phyloP scores from a whole-genome alignment of 1,140 invertebrate species.

The Cotesia chilonis region DNA sequence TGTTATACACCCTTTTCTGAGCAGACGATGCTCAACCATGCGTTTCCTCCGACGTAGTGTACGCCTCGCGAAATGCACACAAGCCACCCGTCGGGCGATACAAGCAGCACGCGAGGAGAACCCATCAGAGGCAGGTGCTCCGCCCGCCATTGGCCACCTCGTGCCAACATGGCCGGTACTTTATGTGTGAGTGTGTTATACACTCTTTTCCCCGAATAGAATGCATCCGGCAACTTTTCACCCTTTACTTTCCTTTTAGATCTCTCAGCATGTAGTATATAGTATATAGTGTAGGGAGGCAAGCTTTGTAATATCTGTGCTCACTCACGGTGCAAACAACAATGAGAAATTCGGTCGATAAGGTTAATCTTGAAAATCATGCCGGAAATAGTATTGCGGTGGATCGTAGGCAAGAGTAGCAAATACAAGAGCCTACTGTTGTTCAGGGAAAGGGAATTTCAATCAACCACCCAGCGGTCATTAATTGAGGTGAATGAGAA shows the following conservation, averaged over 20 bases:
- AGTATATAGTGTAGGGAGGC: too few species aligned
- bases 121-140: constrained; percentile 64
- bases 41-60: constrained; percentile 21
- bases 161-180: constrained; percentile 62
- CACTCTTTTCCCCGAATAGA: constrained; percentile 8
- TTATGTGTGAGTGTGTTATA: constrained; percentile 41
- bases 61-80: constrained; percentile 16
- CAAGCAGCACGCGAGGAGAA: constrained; percentile 46
- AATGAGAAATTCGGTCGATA: neutral
- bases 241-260: neutral
- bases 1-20: constrained; percentile 2
- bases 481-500: constrained; percentile 7
- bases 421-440: too few species aligned
- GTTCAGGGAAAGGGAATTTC: too few species aligned
- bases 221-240: constrained; percentile 22
- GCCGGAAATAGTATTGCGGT: constrained; percentile 3
- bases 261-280: neutral
- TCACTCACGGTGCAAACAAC: neutral
- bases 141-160: constrained; percentile 65
- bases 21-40: constrained; percentile 19
- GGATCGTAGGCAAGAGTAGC: neutral
- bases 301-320: too few species aligned
- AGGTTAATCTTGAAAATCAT: constrained; percentile 20
- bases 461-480: too few species aligned
- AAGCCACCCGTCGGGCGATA: constrained; percentile 26